Base-by-base conservation (phyloP, 2,797 vertebrate species). In the Tragopan temminckii region DNA sequence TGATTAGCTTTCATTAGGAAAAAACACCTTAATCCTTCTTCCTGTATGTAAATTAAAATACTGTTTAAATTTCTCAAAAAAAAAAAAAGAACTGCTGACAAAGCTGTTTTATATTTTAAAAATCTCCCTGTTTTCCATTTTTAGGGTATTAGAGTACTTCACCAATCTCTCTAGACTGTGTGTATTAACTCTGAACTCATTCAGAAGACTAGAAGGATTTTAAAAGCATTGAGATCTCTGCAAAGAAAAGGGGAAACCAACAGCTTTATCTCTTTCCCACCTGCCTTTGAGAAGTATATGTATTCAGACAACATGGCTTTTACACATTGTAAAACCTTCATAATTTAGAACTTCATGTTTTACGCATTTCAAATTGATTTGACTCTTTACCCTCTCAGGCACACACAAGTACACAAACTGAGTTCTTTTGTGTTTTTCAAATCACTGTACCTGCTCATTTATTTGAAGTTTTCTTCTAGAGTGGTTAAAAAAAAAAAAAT, bases 201-300 rank as follows among this genome's bases (percentile, higher is more conserved):
- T 94, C 46, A 87, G 70, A 95, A 67, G 59, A 82, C 46, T 55
- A 43, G 57, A 82, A 91, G 62, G 53, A 69, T 88, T 81, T 95
- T 93, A 63, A 97, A 96, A 94, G 40, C 42, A 83, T 48, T 80
- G 36, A 94, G 13, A 79, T 48, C 33, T 89, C 63, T 80, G 36
- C 36, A 90, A 88, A 57, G 27, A 88, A 84, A 84, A 81, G 83
- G 85, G 48, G 12, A 59, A 89, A 68, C 27, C 9, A 78, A 72
- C 57, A 83, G 91, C 97, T 96, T 97, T 93, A 94, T 96, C 92
- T 96, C 81, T 79, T 94, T 93, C 88, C 67, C 89, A 96, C 82
- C 74, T 95, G 84, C 66, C 92, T 97, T 90, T 79, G 80, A 94
- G 25, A 79, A 89, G 88, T 92, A 72, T 67, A 62, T n/a, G 42